These are phyloP conservation scores for Merodon equestris DNA, from an alignment of 2,888 invertebrate genomes.

Conservation along the genomic window DNA sequence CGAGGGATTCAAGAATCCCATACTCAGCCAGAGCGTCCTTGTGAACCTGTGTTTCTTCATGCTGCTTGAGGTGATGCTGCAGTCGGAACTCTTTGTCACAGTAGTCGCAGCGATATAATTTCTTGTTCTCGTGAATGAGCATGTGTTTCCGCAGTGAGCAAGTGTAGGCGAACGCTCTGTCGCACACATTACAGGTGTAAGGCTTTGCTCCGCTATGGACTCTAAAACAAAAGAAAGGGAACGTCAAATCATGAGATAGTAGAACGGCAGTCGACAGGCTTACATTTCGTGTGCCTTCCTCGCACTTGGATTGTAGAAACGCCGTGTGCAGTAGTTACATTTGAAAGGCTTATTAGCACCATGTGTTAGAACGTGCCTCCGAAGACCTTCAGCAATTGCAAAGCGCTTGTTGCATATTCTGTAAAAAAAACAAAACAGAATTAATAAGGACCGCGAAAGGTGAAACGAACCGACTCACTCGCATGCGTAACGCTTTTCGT, in stretches of 20 bases:
- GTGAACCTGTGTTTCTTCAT: slow-evolving; percentile 75
- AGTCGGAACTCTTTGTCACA: slow-evolving; percentile 76
- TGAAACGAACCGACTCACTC: slow-evolving; percentile 69
- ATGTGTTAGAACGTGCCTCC: slow-evolving; percentile 76
- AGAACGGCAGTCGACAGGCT: background rate
- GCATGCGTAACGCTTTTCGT: slow-evolving; percentile 73
- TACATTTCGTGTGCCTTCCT: slow-evolving; percentile 76
- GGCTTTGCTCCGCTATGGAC: slow-evolving; percentile 76
- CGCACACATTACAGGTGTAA: slow-evolving; percentile 74
- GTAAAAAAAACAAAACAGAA: slow-evolving; percentile 8
- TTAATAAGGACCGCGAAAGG: background rate
- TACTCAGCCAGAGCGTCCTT: slow-evolving; percentile 72
- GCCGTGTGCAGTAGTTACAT: slow-evolving; percentile 75
- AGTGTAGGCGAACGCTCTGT: slow-evolving; percentile 75
- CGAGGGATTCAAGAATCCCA: too few relatives aligned
- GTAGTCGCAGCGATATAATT: slow-evolving; percentile 75
- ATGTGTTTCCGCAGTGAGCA: slow-evolving; percentile 76
- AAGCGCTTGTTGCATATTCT: slow-evolving; percentile 75
- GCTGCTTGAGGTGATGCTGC: slow-evolving; percentile 77
- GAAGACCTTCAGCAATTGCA: slow-evolving; percentile 74
- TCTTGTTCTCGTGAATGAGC: slow-evolving; percentile 76
- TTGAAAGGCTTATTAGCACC: slow-evolving; percentile 75
- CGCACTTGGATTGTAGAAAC: slow-evolving; percentile 76
- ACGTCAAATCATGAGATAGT: background rate
- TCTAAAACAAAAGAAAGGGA: slow-evolving; percentile 45